Conservation (phyloP, 2,797 vertebrate species). For the Psittacula echo region DNA sequence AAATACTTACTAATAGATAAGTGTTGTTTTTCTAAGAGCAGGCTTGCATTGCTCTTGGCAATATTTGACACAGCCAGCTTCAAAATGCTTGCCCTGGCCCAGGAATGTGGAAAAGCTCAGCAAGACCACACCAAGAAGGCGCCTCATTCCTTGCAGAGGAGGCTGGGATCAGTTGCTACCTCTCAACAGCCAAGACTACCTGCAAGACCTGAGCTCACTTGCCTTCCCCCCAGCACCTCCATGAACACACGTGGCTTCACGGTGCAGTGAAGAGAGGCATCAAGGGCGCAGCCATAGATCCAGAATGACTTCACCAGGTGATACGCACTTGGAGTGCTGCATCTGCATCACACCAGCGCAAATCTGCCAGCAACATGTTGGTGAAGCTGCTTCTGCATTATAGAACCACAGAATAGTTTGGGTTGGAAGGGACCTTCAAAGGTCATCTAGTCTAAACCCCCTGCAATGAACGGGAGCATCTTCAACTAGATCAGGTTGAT, state of each 20-base stretch:
- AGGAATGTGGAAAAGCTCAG: not conserved
- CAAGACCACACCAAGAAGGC: rapidly evolving
- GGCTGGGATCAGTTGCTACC: not conserved
- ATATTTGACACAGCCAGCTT: not conserved
- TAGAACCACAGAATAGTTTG: not conserved
- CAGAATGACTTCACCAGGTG: not conserved
- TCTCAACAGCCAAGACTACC: not conserved
- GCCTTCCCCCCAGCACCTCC: not conserved
- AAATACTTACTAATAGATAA: slow-evolving; percentile 31
- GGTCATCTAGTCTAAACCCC: not conserved
- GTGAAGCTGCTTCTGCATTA: not conserved
- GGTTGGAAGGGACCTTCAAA: not conserved
- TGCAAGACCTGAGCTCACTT: not conserved
- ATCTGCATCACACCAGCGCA: not conserved
- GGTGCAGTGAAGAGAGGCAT: not conserved
- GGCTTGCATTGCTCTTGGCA: slow-evolving; percentile 9
- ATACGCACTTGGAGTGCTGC: not conserved
- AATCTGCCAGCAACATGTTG: rapidly evolving
- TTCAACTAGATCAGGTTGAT: not conserved
- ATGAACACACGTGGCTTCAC: not conserved
- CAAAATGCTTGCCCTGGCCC: not conserved
- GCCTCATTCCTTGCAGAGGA: not conserved
- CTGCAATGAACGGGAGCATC: not conserved
- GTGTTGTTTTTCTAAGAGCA: not conserved
- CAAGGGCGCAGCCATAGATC: rapidly evolving